Conservation (phyloP, 2,797 vertebrate genomes). For the Pitangus sulphuratus region DNA sequence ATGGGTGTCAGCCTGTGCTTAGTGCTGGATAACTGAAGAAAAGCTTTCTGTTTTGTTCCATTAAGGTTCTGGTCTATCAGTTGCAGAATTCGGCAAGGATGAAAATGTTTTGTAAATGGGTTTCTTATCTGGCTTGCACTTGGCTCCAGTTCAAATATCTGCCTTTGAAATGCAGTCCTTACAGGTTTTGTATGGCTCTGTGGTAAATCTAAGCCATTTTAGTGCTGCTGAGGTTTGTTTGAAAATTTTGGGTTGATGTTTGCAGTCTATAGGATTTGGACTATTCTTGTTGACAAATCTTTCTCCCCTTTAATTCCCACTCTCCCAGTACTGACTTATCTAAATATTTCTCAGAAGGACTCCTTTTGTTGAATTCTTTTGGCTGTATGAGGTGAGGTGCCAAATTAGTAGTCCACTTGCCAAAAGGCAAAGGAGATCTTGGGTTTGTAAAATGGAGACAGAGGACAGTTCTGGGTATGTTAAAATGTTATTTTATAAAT, state of each 20-base stretch:
- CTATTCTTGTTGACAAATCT: not conserved
- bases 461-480: not conserved
- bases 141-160: constrained; percentile 18
- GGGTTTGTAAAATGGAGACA: not conserved
- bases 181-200: not conserved
- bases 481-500: not conserved
- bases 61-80: not conserved
- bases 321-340: not conserved
- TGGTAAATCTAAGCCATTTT: not conserved
- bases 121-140: constrained; percentile 30
- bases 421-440: not conserved
- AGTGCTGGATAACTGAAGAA: constrained; percentile 1
- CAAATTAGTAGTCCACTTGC: not conserved
- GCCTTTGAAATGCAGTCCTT: not conserved
- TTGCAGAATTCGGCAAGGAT: constrained; percentile 19
- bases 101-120: constrained; percentile 28
- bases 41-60: constrained; percentile 46
- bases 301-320: not conserved
- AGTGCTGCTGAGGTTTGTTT: not conserved
- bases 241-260: not conserved
- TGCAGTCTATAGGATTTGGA: not conserved
- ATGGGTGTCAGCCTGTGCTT: constrained; percentile 24
- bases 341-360: not conserved
- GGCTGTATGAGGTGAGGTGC: not conserved
- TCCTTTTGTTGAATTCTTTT: not conserved